Evolutionary conservation across 2,888 invertebrate species (phyloP).

Genomic region (Dasypolia templi): DNA sequence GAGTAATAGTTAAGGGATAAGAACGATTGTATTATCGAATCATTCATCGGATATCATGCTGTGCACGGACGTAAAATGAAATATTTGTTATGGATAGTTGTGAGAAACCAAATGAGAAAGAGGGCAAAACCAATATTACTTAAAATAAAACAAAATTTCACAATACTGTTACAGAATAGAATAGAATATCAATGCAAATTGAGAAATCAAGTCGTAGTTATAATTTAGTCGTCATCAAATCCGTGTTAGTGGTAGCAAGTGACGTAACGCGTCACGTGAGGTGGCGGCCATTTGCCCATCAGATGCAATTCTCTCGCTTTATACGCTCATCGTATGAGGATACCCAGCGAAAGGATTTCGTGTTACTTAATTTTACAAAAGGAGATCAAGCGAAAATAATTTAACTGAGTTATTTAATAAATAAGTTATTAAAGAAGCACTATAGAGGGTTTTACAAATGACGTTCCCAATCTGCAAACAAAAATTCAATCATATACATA

Average conservation of each 20-base stretch:
- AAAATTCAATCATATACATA: too few species aligned
- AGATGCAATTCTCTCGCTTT: conserved; percentile 85
- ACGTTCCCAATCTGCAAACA: too few species aligned
- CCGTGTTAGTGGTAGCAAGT: conserved; percentile 25
- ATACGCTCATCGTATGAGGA: conserved; percentile 10
- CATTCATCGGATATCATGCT: neutral
- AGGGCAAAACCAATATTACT: too few species aligned
- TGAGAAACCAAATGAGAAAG: neutral
- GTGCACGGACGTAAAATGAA: neutral
- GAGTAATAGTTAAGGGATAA: neutral
- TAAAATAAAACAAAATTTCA: too few species aligned
- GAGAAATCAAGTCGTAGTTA: too few species aligned
- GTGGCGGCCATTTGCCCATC: conserved; percentile 58
- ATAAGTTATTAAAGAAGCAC: too few species aligned
- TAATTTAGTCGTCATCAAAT: conserved; percentile 51
- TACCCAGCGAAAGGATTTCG: neutral
- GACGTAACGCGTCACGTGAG: conserved; percentile 53
- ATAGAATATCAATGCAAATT: too few species aligned
- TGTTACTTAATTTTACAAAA: conserved; percentile 3
- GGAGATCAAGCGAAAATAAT: neutral
- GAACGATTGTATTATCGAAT: neutral
- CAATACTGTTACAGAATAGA: too few species aligned
- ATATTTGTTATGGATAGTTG: too few species aligned
- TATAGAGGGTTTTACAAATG: too few species aligned
- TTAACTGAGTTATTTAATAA: neutral